Percentiles rank a stretch among this genome's conserved stretches.
phyloP scores from a whole-genome alignment of 2,888 invertebrate species.

The Merodon equestris region DNA sequence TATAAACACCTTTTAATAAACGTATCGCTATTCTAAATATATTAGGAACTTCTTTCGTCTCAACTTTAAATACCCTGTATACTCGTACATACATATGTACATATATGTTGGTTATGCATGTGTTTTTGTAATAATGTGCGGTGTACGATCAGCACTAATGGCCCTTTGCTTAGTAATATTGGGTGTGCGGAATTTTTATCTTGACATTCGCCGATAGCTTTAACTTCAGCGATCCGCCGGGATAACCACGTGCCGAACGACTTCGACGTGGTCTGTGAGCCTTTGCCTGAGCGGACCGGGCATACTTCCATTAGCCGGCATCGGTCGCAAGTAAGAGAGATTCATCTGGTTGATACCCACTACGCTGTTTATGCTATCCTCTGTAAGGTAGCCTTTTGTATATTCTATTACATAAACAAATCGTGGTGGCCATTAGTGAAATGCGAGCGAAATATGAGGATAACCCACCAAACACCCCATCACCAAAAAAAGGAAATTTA shows the following conservation, averaged over 20 bases:
- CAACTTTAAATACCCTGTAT: too few relatives aligned
- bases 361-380: conserved; percentile 75
- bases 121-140: too few relatives aligned
- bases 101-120: conserved; percentile 13
- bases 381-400: conserved; percentile 78
- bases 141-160: conserved; percentile 76
- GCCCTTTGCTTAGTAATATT: conserved; percentile 77
- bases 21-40: too few relatives aligned
- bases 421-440: too few relatives aligned
- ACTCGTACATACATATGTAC: neutral
- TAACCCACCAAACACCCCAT: conserved; percentile 35
- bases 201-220: conserved; percentile 69
- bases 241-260: conserved; percentile 74
- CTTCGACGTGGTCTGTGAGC: conserved; percentile 76
- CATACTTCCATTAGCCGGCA: conserved; percentile 70
- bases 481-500: conserved; percentile 48
- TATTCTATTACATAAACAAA: conserved; percentile 25
- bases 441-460: conserved; percentile 10
- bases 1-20: too few relatives aligned
- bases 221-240: conserved; percentile 64
- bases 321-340: conserved; percentile 26
- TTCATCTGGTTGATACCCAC: conserved; percentile 60
- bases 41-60: too few relatives aligned
- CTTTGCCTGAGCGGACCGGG: conserved; percentile 76
- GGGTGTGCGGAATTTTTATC: conserved; percentile 76